Evolutionary conservation across 2,797 vertebrate species (phyloP).

Genomic region (Hydrocynus forskahlii): DNA sequence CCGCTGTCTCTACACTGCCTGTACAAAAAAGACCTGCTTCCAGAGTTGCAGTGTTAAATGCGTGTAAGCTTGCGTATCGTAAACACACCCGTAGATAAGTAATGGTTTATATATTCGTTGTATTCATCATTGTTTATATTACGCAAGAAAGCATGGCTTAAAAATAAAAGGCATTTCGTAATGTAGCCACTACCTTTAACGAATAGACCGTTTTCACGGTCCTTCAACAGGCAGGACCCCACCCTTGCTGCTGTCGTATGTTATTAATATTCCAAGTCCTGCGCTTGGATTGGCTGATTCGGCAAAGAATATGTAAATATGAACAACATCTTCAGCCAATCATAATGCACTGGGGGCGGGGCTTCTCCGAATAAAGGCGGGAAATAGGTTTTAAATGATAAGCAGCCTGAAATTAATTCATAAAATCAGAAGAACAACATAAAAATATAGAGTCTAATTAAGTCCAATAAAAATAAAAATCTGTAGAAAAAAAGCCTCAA

Average conservation of each 20-base stretch:
- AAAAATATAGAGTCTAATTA: no score
- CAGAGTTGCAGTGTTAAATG: background rate
- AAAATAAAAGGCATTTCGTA: background rate
- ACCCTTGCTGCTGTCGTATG: background rate
- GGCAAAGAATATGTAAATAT: background rate
- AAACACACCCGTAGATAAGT: background rate
- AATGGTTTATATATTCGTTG: background rate
- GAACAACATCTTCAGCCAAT: background rate
- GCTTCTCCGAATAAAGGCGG: no score
- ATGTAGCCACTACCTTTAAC: background rate
- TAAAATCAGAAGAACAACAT: no score
- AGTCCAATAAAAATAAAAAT: no score
- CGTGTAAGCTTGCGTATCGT: rapidly evolving
- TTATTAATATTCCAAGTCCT: background rate
- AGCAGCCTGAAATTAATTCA: no score
- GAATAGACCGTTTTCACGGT: background rate
- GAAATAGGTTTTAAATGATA: no score
- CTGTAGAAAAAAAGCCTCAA: no score
- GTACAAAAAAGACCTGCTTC: background rate
- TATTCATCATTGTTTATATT: background rate
- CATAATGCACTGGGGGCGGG: background rate
- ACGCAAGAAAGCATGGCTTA: background rate
- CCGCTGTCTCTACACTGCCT: background rate
- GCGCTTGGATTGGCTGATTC: background rate
- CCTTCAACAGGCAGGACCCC: background rate